Evolutionary conservation across 2,113 vertebrate species (phyloP).

Genomic region (Eulacestoma nigropectus): DNA sequence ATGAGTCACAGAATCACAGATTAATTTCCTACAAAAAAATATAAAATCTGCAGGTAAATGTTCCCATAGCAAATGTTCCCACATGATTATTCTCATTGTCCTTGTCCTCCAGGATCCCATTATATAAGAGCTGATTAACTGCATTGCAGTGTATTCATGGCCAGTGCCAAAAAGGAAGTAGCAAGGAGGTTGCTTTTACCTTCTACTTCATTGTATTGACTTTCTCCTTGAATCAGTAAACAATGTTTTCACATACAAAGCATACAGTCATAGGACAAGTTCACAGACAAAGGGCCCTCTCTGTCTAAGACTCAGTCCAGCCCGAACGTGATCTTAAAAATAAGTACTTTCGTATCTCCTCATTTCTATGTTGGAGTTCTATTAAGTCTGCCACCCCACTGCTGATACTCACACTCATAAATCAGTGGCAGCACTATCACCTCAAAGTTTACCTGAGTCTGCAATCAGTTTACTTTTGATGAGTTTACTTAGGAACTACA

Average conservation of each 20-base stretch:
- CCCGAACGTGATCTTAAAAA: neutral
- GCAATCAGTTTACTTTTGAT: neutral
- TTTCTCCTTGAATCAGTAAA: constrained; percentile 35
- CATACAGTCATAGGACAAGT: neutral
- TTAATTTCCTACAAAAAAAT: neutral
- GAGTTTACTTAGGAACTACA: neutral
- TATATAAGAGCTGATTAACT: constrained; percentile 46
- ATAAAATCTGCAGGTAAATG: neutral
- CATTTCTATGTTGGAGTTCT: neutral
- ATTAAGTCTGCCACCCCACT: neutral
- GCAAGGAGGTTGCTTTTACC: neutral
- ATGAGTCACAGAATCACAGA: neutral
- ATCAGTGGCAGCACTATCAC: neutral
- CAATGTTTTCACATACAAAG: neutral
- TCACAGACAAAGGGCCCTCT: neutral
- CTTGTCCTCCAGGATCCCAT: constrained; percentile 27
- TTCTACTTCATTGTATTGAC: neutral
- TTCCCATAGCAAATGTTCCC: neutral
- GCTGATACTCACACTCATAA: neutral
- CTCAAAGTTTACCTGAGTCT: neutral
- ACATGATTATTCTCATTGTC: neutral
- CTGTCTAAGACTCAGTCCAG: neutral
- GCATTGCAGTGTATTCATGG: constrained; percentile 42
- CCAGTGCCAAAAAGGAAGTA: constrained; percentile 28
- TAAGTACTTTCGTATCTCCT: neutral